Conservation (phyloP, 2,797 vertebrate species). For the Dicrostonyx torquatus region DNA sequence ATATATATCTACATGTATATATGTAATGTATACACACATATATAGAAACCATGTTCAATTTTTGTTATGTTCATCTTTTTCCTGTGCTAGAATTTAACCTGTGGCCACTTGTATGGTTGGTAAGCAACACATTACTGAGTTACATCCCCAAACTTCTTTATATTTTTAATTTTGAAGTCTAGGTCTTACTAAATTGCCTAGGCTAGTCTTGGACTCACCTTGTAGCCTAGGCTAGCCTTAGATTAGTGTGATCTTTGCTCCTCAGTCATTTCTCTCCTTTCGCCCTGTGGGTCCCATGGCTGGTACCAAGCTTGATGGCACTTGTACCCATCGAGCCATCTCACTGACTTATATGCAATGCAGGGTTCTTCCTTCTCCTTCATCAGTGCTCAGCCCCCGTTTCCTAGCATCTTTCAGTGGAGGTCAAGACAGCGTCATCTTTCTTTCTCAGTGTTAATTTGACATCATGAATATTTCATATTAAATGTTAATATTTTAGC, state of each 20-base stretch:
- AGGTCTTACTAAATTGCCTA: background rate
- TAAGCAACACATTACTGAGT: background rate
- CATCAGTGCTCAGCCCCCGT: background rate
- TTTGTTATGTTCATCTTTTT: background rate
- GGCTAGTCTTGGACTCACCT: background rate
- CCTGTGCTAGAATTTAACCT: background rate
- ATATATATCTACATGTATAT: background rate
- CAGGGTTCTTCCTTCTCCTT: background rate
- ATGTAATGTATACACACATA: background rate
- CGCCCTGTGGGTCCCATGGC: background rate
- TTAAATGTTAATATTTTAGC: constrained; percentile 2
- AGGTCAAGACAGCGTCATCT: background rate
- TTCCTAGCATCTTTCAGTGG: background rate
- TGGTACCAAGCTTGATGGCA: too few relatives aligned
- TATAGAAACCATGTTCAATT: background rate
- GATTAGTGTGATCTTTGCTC: background rate
- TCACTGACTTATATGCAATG: too few relatives aligned
- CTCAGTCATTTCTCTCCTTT: background rate
- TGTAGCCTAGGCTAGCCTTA: background rate
- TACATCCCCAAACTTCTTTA: background rate
- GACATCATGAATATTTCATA: background rate
- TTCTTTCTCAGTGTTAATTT: background rate
- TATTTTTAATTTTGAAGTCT: background rate
- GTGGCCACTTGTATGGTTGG: background rate
- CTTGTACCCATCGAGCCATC: background rate